Evolutionary conservation across 2,113 vertebrate genomes (phyloP).

Genomic region (Nyctibius bracteatus): DNA sequence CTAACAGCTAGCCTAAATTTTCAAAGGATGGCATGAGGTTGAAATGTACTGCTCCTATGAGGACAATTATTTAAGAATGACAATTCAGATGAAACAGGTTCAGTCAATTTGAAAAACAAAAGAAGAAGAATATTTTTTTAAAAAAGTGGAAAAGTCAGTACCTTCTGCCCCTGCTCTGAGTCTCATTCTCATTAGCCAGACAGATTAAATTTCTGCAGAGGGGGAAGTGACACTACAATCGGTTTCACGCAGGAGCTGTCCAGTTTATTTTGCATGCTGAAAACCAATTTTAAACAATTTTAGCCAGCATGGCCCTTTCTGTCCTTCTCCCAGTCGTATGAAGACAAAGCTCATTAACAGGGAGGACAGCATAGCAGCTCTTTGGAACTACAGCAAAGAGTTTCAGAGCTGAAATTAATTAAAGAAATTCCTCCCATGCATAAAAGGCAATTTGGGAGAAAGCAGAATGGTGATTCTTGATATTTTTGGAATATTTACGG

Average conservation of each 20-base stretch:
- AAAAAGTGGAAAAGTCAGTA: background rate
- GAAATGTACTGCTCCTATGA: background rate
- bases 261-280: conserved; percentile 5
- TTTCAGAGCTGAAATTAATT: conserved; percentile 32
- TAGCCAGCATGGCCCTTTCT: background rate
- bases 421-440: conserved; percentile 11
- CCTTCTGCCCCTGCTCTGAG: conserved; percentile 1
- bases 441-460: background rate
- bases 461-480: background rate
- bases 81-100: conserved; percentile 3
- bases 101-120: background rate
- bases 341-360: conserved; percentile 33
- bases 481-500: background rate
- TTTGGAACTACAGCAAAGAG: background rate
- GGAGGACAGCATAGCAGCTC: background rate
- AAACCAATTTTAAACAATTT: conserved; percentile 12
- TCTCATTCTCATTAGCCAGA: background rate
- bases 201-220: background rate
- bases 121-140: background rate
- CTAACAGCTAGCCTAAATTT: background rate
- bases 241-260: background rate
- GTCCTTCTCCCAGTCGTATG: background rate
- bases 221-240: background rate
- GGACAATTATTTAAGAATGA: conserved; percentile 14
- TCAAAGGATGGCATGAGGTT: background rate